These are phyloP conservation scores for Oppia nitens DNA, from an alignment of 1,140 invertebrate genomes.

Conservation along the genomic window DNA sequence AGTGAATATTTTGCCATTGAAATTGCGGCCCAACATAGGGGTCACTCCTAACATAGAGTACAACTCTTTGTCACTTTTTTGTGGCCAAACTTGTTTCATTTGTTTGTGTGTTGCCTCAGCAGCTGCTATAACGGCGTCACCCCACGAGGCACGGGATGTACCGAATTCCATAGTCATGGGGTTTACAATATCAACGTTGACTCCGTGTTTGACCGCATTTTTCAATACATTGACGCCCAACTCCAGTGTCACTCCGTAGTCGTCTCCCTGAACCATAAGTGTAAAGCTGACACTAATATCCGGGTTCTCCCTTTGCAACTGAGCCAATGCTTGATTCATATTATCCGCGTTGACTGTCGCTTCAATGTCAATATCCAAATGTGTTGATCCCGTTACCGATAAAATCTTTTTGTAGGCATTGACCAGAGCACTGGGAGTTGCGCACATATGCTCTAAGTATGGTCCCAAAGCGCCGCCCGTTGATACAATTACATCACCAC, in stretches of 20 bases:
- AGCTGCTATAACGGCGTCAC: conserved; percentile 21
- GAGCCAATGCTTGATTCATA: conserved; percentile 19
- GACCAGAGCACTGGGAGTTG: conserved; percentile 8
- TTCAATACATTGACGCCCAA: conserved; percentile 21
- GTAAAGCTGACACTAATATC: conserved; percentile 20
- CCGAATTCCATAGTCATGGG: conserved; percentile 24
- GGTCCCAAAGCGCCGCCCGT: conserved; percentile 21
- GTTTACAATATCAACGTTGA: conserved; percentile 23
- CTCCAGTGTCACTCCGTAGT: conserved; percentile 21
- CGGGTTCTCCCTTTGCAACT: conserved; percentile 17
- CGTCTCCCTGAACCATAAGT: conserved; percentile 23
- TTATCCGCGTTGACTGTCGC: conserved; percentile 20
- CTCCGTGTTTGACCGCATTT: conserved; percentile 17
- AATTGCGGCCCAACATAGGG: conserved; percentile 20
- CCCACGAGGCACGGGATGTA: conserved; percentile 14
- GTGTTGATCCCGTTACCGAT: conserved; percentile 18
- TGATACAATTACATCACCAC: conserved; percentile 20
- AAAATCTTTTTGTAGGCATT: conserved; percentile 20
- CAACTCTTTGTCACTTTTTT: conserved; percentile 18
- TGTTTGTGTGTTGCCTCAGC: conserved; percentile 18
- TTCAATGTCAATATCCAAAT: conserved; percentile 24
- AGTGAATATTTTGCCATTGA: conserved; percentile 20
- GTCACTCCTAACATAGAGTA: conserved; percentile 20
- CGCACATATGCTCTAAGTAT: conserved; percentile 22
- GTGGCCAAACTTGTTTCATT: conserved; percentile 22